phyloP scores from a whole-genome alignment of 2,797 vertebrate species.

The Oceanodroma leucorhoa region DNA sequence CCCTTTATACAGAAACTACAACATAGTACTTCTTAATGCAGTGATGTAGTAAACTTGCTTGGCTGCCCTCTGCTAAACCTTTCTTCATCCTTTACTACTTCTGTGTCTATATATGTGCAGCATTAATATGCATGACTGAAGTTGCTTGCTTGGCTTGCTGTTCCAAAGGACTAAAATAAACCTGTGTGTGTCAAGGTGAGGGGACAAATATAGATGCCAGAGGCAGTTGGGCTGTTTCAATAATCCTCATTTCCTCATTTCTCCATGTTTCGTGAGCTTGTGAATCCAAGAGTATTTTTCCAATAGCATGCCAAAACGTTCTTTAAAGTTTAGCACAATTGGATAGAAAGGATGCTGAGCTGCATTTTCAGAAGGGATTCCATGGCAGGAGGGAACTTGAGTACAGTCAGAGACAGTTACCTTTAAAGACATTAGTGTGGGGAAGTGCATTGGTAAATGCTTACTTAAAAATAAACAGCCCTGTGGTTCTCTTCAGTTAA shows the following conservation, averaged over 20 bases:
- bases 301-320: background rate
- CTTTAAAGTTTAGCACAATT: background rate
- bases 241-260: background rate
- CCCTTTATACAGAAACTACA: background rate
- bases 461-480: background rate
- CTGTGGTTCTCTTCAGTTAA: background rate
- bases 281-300: background rate
- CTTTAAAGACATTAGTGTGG: background rate
- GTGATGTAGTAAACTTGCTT: background rate
- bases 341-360: background rate
- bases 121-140: background rate
- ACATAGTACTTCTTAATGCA: background rate
- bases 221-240: background rate
- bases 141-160: background rate
- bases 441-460: background rate
- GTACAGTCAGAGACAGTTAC: background rate
- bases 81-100: background rate
- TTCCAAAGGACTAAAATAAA: conserved; percentile 31
- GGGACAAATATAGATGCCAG: background rate
- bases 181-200: background rate
- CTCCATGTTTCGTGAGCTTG: background rate
- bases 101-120: background rate
- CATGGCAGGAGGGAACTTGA: background rate
- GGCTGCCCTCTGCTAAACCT: background rate
- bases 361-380: background rate